These are phyloP conservation scores for Bagarius yarrelli DNA, from an alignment of 2,113 vertebrate species.

Conservation along the genomic window DNA sequence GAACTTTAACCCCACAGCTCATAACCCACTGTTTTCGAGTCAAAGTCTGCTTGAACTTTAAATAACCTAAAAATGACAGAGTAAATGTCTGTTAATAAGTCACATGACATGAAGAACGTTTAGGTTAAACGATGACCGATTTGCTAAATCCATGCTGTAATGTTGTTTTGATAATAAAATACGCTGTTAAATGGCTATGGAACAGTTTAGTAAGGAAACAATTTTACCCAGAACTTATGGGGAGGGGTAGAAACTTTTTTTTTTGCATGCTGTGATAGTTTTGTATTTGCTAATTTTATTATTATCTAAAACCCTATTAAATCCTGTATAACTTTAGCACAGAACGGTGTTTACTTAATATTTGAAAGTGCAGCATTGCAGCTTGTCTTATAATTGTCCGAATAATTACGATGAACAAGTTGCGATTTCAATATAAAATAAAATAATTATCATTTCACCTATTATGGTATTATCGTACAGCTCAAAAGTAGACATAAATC, in stretches of 20 bases:
- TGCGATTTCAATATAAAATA: background rate
- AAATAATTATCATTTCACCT: background rate
- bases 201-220: background rate
- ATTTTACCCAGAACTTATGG: background rate
- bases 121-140: background rate
- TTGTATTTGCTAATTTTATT: background rate
- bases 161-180: background rate
- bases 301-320: too few relatives aligned
- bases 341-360: background rate
- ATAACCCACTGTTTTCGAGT: background rate
- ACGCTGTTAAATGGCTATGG: background rate
- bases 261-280: background rate
- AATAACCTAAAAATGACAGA: background rate
- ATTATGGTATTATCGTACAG: background rate
- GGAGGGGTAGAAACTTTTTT: background rate
- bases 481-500: constrained; percentile 9
- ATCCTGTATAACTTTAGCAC: too few relatives aligned
- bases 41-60: background rate
- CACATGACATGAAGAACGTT: background rate
- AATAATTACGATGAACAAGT: constrained; percentile 1
- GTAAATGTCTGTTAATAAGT: constrained; percentile 7
- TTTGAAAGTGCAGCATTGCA: background rate
- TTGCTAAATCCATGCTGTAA: background rate
- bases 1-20: background rate
- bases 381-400: background rate